Base-by-base conservation (phyloP, 2,888 invertebrate genomes). In the Globia sparganii region DNA sequence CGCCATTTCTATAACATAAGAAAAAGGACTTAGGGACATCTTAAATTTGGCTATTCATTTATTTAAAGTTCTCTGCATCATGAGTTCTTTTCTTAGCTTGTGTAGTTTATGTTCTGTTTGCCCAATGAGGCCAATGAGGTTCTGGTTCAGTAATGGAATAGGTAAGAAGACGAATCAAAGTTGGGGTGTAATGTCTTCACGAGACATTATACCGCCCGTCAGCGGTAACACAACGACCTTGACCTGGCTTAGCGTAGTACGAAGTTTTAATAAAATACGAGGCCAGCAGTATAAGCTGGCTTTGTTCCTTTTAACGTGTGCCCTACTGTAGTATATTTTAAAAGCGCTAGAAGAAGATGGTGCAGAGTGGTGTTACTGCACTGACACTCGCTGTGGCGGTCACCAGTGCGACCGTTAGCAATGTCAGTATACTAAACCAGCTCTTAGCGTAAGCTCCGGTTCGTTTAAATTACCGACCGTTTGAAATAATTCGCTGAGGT, bases 371-470 rank as follows among this genome's bases (percentile, higher is more conserved):
- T n/a, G n/a, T 67, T 34, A 62, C 61, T 62, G 61, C 21, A 34
- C 43, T 40, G 37, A 11, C 21, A n/a, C 21, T n/a, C 46, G 11
- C 53, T 64, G 77, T 40, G 68, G 40, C 69, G 25, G 28, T 5
- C 61, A 25, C 34, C 40, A 34, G 46, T 28, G 70, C 18, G 59
- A 67, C 78, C 61, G 61, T 73, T 78, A 80, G 67, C 73, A 80
- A 72, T 73, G 78, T 40, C 40, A 40, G 13, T 40, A 40, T 40
- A 40, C 11, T 40, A 40, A 78, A 61, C 66, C 40, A 78, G 43
- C 40, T 72, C 18, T 61, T 28, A 73, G 73, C 66, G 73, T 80
- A 56, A 66, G 66, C 65, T 53, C 72, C 13, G 53, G 25, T 34
- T 67, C 25, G 4, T 18, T 21, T 37, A 9, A 53, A 72, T 72